phyloP scores from a whole-genome alignment of 2,113 vertebrate species.

The Ailurus styani region DNA sequence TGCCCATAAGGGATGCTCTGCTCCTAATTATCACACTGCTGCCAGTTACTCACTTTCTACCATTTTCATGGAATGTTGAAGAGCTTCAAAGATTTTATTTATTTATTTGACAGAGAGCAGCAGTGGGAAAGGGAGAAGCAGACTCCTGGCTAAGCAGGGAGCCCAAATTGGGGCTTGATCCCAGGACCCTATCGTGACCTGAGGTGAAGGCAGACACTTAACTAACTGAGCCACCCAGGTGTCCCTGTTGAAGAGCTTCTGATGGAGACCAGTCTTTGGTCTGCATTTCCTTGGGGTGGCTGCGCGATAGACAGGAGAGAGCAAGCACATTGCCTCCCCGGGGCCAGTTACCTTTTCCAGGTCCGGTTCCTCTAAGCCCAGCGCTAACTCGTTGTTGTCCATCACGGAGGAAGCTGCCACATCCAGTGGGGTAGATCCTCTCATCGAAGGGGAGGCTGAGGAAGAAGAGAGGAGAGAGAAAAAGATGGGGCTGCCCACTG shows the following conservation, averaged over 20 bases:
- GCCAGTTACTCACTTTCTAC: not conserved
- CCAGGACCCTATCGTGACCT: no score
- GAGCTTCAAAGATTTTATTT: no score
- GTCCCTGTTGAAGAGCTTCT: not conserved
- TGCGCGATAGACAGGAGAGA: not conserved
- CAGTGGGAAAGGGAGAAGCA: no score
- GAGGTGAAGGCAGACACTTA: no score
- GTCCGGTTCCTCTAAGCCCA: constrained; percentile 95
- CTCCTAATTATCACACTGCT: not conserved
- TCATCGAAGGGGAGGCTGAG: constrained; percentile 96
- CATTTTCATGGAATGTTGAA: not conserved
- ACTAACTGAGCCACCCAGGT: no score
- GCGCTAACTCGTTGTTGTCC: constrained; percentile 97
- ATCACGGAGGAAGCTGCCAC: constrained; percentile 98
- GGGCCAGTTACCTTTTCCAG: constrained; percentile 89
- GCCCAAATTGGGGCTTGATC: no score
- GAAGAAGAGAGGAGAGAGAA: not conserved
- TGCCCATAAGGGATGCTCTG: not conserved
- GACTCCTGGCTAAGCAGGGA: no score
- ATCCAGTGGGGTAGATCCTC: constrained; percentile 96
- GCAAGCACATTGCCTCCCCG: not conserved
- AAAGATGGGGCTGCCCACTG: fast-evolving
- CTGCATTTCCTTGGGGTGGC: not conserved
- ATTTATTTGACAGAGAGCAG: no score
- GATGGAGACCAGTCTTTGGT: not conserved